Conservation (phyloP, 2,113 vertebrate genomes). For the Halcyon malimbica region DNA sequence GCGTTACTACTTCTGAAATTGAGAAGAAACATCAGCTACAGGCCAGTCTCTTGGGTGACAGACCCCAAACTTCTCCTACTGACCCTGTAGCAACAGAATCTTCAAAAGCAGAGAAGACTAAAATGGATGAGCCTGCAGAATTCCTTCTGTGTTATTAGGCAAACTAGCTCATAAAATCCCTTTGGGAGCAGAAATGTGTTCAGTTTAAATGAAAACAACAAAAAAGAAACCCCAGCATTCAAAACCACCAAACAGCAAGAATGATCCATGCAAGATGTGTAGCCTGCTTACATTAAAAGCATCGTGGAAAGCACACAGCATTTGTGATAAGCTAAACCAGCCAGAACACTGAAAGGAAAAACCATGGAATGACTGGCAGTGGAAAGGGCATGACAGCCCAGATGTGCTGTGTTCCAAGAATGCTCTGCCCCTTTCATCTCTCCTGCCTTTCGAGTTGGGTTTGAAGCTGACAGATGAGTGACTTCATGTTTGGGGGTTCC, state of each 20-base stretch:
- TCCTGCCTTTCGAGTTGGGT: not conserved
- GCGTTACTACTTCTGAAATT: not conserved
- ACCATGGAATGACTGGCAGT: not conserved
- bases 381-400: not conserved
- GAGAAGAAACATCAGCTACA: slow-evolving; percentile 16
- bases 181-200: not conserved
- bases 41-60: slow-evolving; percentile 1
- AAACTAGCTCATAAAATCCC: slow-evolving; percentile 7
- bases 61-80: not conserved
- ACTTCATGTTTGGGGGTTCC: not conserved
- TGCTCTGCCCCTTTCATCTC: not conserved
- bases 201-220: not conserved
- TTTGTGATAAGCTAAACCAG: not conserved
- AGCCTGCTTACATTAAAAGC: not conserved
- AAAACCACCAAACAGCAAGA: not conserved
- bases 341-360: not conserved
- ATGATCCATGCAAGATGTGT: not conserved
- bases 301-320: not conserved
- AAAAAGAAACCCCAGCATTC: not conserved
- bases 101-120: slow-evolving; percentile 30
- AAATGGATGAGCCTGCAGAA: slow-evolving; percentile 35
- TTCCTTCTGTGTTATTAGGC: slow-evolving; percentile 36
- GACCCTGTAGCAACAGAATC: slow-evolving; percentile 1
- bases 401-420: not conserved
- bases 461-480: not conserved